Conservation (phyloP, 2,797 vertebrate genomes). For the Chrysocyon brachyurus region DNA sequence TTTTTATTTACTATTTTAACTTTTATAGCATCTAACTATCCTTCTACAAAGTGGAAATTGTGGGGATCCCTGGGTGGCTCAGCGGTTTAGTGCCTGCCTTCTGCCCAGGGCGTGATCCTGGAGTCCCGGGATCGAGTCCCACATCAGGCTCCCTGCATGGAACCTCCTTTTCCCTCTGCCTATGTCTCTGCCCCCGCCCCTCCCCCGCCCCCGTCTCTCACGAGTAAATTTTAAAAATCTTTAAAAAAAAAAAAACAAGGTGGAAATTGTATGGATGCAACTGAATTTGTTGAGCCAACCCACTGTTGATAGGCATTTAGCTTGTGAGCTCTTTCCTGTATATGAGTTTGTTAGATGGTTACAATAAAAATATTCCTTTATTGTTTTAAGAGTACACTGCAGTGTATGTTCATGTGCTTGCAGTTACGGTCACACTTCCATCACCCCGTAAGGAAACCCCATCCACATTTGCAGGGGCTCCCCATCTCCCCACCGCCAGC, state of each 20-base stretch:
- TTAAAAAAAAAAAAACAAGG: too few relatives aligned
- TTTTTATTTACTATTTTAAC: neutral
- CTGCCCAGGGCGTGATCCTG: too few relatives aligned
- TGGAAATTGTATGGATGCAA: neutral
- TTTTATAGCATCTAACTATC: neutral
- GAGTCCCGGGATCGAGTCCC: too few relatives aligned
- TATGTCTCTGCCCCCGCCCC: too few relatives aligned
- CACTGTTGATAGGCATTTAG: neutral
- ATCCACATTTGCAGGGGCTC: fast-evolving
- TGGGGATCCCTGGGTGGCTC: too few relatives aligned
- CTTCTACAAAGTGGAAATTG: neutral
- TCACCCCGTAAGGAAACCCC: neutral
- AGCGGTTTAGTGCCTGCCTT: too few relatives aligned
- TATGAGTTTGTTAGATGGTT: neutral
- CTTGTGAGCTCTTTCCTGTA: neutral
- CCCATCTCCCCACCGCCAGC: neutral
- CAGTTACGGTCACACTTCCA: neutral
- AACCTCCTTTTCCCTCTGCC: too few relatives aligned
- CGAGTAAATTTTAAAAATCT: too few relatives aligned
- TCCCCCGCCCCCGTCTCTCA: too few relatives aligned
- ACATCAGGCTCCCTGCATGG: too few relatives aligned
- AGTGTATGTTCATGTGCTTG: neutral
- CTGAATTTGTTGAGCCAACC: neutral
- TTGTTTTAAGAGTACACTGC: neutral
- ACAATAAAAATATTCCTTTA: neutral